These are phyloP conservation scores for Trachymyrmex cornetzi DNA, from an alignment of 1,140 invertebrate species.

Conservation along the genomic window DNA sequence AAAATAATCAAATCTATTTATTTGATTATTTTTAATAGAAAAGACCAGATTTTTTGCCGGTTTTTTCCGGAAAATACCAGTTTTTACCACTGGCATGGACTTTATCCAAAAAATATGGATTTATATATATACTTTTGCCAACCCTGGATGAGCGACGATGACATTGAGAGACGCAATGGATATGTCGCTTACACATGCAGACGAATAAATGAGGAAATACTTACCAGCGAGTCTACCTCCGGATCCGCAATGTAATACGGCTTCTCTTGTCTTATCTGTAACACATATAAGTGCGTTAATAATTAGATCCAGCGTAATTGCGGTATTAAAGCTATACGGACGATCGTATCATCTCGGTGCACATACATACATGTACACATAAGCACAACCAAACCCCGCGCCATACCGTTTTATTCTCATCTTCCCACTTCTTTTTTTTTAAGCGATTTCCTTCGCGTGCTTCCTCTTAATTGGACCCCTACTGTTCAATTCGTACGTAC, in stretches of 20 bases:
- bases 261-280: constrained; percentile 99
- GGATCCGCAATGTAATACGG: constrained; percentile 99
- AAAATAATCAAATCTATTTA: no score
- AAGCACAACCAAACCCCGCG: not conserved
- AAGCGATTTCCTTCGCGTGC: constrained; percentile 84
- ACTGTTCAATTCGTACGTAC: constrained; percentile 76
- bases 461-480: constrained; percentile 83
- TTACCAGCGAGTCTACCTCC: constrained; percentile 99
- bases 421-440: constrained; percentile 66
- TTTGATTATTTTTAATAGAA: no score
- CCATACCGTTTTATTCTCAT: not conserved
- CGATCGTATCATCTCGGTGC: constrained; percentile 70
- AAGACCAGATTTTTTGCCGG: no score
- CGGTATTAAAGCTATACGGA: constrained; percentile 79
- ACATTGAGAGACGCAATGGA: not conserved
- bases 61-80: no score
- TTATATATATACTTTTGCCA: no score
- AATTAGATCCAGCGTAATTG: constrained; percentile 83
- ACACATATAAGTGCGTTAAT: constrained; percentile 85
- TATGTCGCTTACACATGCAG: not conserved
- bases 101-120: no score
- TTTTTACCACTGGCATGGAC: no score
- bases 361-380: constrained; percentile 44
- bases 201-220: constrained; percentile 85
- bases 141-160: not conserved